Conservation (phyloP, 2,888 invertebrate species). For the Trachelus troglodyta region DNA sequence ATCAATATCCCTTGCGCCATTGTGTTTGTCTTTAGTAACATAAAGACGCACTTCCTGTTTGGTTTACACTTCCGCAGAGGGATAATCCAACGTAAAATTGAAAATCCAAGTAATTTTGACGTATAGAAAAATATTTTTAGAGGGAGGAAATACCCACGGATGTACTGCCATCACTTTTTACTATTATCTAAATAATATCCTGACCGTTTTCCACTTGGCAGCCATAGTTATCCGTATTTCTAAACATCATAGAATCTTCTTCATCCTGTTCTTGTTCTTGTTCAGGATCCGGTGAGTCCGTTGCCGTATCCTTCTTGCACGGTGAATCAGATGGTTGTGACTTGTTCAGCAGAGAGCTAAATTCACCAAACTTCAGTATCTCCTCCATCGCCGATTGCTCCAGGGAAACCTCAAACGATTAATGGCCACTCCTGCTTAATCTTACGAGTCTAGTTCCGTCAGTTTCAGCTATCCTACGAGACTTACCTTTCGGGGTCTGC, state of each 20-base stretch:
- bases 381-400: conserved; percentile 56
- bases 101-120: background rate
- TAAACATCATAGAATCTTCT: conserved; percentile 11
- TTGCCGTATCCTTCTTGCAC: conserved; percentile 31
- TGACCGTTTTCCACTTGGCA: conserved; percentile 45
- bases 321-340: conserved; percentile 36
- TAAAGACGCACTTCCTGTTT: background rate
- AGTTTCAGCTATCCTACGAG: conserved; percentile 10
- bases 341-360: conserved; percentile 57
- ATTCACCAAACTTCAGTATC: conserved; percentile 56
- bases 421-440: conserved; percentile 10
- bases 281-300: conserved; percentile 21
- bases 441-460: background rate
- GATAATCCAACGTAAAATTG: background rate
- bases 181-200: conserved; percentile 27
- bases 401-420: conserved; percentile 41
- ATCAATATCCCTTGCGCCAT: background rate
- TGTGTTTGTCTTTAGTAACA: background rate
- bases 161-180: background rate
- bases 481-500: conserved; percentile 57
- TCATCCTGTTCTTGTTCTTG: conserved; percentile 25
- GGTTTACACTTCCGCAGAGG: background rate
- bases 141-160: background rate
- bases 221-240: conserved; percentile 38
- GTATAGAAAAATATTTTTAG: background rate